phyloP scores from a whole-genome alignment of 2,797 vertebrate genomes.

The Acipenser transmontanus region DNA sequence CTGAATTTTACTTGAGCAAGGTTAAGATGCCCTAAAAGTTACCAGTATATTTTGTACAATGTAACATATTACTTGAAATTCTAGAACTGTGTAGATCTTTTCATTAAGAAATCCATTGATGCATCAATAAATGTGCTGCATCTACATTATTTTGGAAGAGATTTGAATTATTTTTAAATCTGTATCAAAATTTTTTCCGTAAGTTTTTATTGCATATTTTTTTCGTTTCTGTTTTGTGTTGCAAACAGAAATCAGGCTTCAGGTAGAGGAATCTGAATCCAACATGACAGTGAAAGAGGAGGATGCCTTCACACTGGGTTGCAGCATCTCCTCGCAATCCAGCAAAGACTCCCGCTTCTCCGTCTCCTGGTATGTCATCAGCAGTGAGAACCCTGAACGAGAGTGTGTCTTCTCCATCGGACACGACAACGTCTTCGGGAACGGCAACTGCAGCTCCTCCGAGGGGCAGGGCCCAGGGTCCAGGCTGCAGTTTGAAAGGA shows the following conservation, averaged over 20 bases:
- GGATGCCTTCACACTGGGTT: slow-evolving; percentile 76
- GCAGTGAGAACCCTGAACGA: slow-evolving; percentile 37
- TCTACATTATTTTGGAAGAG: no score
- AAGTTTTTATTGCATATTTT: no score
- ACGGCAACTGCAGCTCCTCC: slow-evolving; percentile 64
- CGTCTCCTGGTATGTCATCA: slow-evolving; percentile 83
- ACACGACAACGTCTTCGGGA: slow-evolving; percentile 77
- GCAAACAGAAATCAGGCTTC: slow-evolving; percentile 71
- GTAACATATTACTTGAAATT: no score
- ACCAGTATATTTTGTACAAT: no score
- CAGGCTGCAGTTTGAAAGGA: slow-evolving; percentile 83
- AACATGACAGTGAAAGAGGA: slow-evolving; percentile 80
- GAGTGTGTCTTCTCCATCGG: slow-evolving; percentile 78
- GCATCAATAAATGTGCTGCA: no score
- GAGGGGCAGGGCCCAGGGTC: slow-evolving; percentile 58
- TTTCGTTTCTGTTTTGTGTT: not conserved
- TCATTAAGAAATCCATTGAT: no score
- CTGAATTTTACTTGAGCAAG: not conserved
- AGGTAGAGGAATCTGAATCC: slow-evolving; percentile 75
- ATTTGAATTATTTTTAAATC: no score
- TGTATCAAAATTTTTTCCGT: no score
- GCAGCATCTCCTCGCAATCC: slow-evolving; percentile 81
- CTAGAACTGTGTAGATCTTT: no score
- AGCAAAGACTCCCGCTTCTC: slow-evolving; percentile 84
- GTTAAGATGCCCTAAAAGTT: no score